Evolutionary conservation across 2,797 vertebrate genomes (phyloP), one percentile per base, ranked within the genome.

Genomic region (Falco peregrinus): DNA sequence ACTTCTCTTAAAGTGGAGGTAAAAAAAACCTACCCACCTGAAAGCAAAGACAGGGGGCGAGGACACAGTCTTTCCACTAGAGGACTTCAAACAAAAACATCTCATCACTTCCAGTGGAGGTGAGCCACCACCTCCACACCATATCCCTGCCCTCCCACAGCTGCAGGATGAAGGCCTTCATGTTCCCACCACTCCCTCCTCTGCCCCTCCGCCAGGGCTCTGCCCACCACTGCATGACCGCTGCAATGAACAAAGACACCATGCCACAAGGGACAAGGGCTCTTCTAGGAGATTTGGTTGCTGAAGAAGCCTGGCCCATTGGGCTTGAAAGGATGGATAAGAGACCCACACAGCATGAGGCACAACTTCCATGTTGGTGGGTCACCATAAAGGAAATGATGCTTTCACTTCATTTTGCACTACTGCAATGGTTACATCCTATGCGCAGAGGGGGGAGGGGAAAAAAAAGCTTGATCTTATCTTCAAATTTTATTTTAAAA

Each of bases 181-280:
- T 2, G 19, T 13, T 37, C 53, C 33, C 31, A 61, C 3, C 8
- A 73, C 20, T 67, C 33, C 70, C 31, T 87, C 13, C 45, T 39
- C 57, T 57, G 51, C 2, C 9, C 33, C 33, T 85, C 35, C 19
- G 11, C 35, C 16, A 3, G 10, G 37, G 25, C 59, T 60, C 41
- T 71, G 37, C 28, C 47, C 28, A 76, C 33, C n/a, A 28, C 35
- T 14, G 22, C 51, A 83, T 0, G 0, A 51, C 37, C 13, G 4
- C 41, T 29, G 37, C 0, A 0, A 84, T 28, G 59, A 73, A 67
- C 1, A 2, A n/a, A 86, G 59, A 59, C 33, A 75, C 5, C 18
- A n/a, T 0, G 1, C 9, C 57, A 53, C 0, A 0, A 64, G 45
- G 33, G 10, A 68, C 37, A 61, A 6, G 5, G 43, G 7, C 10